Base-by-base conservation (phyloP, 2,888 invertebrate species). In the Pyrochroa serraticornis region DNA sequence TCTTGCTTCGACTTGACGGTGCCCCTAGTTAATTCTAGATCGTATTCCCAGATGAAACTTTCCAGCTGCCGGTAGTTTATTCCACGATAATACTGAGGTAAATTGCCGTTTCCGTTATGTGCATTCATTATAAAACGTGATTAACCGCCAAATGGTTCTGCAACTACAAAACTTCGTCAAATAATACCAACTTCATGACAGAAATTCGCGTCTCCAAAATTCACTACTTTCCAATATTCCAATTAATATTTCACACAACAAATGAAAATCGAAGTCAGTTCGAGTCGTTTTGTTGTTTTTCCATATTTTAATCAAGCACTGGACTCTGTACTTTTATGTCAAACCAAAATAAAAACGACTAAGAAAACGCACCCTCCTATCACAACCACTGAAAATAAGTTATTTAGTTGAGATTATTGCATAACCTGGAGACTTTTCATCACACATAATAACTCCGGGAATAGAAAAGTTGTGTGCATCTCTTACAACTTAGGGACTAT, bases 121-220 rank as follows among this genome's bases (percentile, higher is more conserved):
- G 68, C 63, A 68, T 68, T 69, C 65, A 60, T 66, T 63, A 68
- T 68, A 62, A 65, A 68, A 67, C 61, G 62, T 68, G 65, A 69
- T 69, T 69, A 67, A 64, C 66, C 62, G 63, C 49, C 60, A 62
- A 59, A 62, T 58, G 62, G 49, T 52, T 43, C n/a, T 30, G 2
- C 10, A 14, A 50, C 56, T 56, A 44, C 50, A 22, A 2, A 44
- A 49, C 56, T 44, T 50, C 38, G 49, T 43, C 44, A 46, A 53
- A 53, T 53, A 53, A 53, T 53, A 53, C 48, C 14, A 49, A 56
- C 49, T 56, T 43, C 50, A 49, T 39, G 12, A 13, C 39, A 44
- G 49, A 56, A 56, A 44, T 55, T 49, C 43, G 48, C 45, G 50
- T 57, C 51, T 41, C 57, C 39, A 42, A 42, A 14, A 43, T 50